Conservation (phyloP, 2,113 vertebrate genomes). For the Neodon shergylaensis region DNA sequence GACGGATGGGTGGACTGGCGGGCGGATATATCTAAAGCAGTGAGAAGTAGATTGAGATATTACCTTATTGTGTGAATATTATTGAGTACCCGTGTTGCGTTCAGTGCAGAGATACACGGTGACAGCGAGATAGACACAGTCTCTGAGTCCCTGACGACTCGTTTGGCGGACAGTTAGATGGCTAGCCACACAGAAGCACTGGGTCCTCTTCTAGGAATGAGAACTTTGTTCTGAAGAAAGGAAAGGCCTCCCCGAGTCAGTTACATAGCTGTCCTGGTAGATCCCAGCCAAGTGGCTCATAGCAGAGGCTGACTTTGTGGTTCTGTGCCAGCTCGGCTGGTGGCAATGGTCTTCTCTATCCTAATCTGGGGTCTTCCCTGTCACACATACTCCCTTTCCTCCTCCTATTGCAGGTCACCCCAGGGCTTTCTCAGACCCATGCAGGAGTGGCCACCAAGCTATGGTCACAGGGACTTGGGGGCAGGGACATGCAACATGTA, state of each 20-base stretch:
- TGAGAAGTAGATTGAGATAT: background rate
- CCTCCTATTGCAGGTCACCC: background rate
- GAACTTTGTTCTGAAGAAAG: background rate
- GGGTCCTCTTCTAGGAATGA: background rate
- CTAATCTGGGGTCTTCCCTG: background rate
- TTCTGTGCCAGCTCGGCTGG: background rate
- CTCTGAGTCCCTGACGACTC: background rate
- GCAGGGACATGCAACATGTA: background rate
- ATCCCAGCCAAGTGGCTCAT: too few species aligned
- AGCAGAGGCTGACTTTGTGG: background rate
- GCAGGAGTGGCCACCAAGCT: background rate
- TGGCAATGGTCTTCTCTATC: background rate
- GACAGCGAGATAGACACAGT: background rate
- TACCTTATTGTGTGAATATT: background rate
- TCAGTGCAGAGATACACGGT: background rate
- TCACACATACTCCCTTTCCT: background rate
- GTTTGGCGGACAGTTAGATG: background rate
- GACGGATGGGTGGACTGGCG: background rate
- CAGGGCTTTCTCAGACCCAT: background rate
- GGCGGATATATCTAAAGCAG: background rate
- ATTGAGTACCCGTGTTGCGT: background rate
- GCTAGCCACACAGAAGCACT: background rate
- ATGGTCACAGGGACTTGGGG: background rate
- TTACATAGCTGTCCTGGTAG: background rate
- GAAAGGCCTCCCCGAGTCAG: background rate